Conservation (phyloP, 2,797 vertebrate species). For the Malurus leucopterus region DNA sequence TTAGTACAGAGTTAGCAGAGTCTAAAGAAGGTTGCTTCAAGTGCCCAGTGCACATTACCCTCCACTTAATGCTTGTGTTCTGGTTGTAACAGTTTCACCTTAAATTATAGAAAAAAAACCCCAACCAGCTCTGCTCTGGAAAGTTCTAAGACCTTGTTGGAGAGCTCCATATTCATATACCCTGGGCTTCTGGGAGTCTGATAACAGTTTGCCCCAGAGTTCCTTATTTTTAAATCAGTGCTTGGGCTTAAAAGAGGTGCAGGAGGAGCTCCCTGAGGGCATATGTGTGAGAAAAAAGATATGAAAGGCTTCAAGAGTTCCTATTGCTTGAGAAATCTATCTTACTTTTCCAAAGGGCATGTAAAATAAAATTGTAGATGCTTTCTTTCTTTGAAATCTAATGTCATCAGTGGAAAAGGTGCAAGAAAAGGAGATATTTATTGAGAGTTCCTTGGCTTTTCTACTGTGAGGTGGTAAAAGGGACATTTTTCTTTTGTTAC, state of each 20-base stretch:
- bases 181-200: background rate
- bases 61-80: background rate
- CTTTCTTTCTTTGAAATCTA: background rate
- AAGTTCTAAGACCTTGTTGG: slow-evolving; percentile 1
- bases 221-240: background rate
- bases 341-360: slow-evolving; percentile 3
- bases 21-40: background rate
- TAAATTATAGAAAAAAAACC: background rate
- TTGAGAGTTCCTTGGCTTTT: background rate
- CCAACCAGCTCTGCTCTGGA: background rate
- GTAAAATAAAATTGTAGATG: background rate
- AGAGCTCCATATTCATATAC: slow-evolving; percentile 26
- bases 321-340: background rate
- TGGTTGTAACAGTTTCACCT: slow-evolving; percentile 11
- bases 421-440: background rate
- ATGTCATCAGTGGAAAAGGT: background rate
- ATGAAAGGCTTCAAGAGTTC: background rate
- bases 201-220: background rate
- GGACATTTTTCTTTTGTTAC: background rate
- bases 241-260: background rate
- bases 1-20: background rate
- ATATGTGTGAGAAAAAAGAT: background rate
- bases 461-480: background rate
- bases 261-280: background rate
- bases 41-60: background rate